phyloP scores from a whole-genome alignment of 2,797 vertebrate genomes.

The Sebastes diploproa region DNA sequence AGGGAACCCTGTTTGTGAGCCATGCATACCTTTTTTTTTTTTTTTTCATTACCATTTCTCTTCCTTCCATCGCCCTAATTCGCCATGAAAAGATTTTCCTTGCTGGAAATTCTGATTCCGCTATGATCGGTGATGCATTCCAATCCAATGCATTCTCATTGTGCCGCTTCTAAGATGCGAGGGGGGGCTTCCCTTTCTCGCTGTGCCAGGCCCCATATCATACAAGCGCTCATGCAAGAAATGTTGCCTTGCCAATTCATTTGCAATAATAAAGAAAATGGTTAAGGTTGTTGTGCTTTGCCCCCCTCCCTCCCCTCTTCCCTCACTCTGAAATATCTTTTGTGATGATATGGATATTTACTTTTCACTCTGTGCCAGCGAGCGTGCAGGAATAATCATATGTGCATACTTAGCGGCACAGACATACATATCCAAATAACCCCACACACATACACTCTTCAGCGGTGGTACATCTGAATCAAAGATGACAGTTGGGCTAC shows the following conservation, averaged over 20 bases:
- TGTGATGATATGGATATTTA: constrained; percentile 74
- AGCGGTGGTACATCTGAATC: constrained; percentile 66
- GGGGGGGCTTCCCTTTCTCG: constrained; percentile 84
- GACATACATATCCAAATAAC: constrained; percentile 67
- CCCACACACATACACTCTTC: constrained; percentile 45
- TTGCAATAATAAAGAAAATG: constrained; percentile 81
- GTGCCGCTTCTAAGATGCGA: constrained; percentile 92
- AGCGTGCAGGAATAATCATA: constrained; percentile 65
- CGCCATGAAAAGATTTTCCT: constrained; percentile 99
- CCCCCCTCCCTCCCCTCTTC: constrained; percentile 7
- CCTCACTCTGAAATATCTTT: constrained; percentile 64
- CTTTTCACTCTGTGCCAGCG: constrained; percentile 53
- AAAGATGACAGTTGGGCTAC: constrained; percentile 68
- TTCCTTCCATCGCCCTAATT: constrained; percentile 91
- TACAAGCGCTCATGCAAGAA: constrained; percentile 96
- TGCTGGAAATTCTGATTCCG: constrained; percentile 99
- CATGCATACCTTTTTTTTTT: constrained; percentile 89
- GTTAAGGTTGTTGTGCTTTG: constrained; percentile 69
- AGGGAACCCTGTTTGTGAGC: constrained; percentile 91
- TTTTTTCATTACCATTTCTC: constrained; percentile 92
- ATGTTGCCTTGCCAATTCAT: constrained; percentile 89
- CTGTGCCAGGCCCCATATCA: constrained; percentile 86
- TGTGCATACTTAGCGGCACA: constrained; percentile 64
- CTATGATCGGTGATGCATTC: constrained; percentile 99
- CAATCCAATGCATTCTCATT: constrained; percentile 98